A percentile compares a stretch with the other conserved stretches of the same genome.
These are phyloP conservation scores for Eretmodus cyanostictus DNA, from an alignment of 2,113 vertebrate genomes.

Conservation along the genomic window DNA sequence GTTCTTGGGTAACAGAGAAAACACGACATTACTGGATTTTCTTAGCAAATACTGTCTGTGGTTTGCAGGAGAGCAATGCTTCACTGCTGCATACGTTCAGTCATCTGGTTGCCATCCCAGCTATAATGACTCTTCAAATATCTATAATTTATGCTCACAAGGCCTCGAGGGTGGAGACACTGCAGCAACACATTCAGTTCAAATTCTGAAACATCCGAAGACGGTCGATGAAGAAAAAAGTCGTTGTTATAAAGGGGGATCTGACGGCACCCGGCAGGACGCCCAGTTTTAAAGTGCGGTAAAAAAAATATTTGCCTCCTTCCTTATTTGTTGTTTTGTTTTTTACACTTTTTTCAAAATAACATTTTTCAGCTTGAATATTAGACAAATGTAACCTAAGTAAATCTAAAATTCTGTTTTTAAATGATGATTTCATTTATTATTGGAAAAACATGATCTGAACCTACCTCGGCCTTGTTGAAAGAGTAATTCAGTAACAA, in stretches of 20 bases:
- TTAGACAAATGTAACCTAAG: accelerated
- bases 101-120: neutral
- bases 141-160: conserved; percentile 25
- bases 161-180: neutral
- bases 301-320: neutral
- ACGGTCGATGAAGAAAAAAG: neutral
- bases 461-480: neutral
- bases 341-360: neutral
- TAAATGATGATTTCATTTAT: neutral
- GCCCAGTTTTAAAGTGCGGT: neutral
- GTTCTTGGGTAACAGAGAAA: neutral
- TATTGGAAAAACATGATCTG: neutral
- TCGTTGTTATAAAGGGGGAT: neutral
- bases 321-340: neutral
- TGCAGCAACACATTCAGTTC: neutral
- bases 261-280: neutral
- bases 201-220: neutral
- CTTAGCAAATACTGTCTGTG: neutral
- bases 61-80: neutral
- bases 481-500: neutral
- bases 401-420: neutral
- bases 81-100: neutral
- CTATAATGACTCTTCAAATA: conserved; percentile 11
- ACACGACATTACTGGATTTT: neutral
- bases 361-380: neutral